phyloP scores from a whole-genome alignment of 1,140 invertebrate species.

The Plutomurus gul region DNA sequence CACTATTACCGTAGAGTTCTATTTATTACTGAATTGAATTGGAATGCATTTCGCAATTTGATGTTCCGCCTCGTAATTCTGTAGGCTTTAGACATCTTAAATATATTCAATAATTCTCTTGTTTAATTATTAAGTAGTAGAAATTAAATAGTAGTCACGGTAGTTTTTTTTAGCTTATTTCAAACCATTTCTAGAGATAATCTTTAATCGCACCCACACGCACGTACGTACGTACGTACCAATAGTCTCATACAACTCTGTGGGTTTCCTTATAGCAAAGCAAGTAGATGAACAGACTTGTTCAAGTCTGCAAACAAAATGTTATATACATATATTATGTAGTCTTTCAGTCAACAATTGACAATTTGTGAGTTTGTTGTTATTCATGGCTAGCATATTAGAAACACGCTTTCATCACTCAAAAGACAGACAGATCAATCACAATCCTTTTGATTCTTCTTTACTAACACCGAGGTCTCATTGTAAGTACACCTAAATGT shows the following conservation, averaged over 20 bases:
- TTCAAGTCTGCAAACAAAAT: too few species aligned
- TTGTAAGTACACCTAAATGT: neutral
- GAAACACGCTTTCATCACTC: conserved; percentile 28
- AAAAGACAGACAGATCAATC: conserved; percentile 14
- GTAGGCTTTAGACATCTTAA: conserved; percentile 9
- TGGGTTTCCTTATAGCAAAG: neutral
- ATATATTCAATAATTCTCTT: neutral
- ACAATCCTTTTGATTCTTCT: neutral
- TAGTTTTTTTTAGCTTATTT: neutral
- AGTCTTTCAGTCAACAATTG: too few species aligned
- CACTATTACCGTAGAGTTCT: conserved; percentile 9
- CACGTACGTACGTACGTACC: neutral
- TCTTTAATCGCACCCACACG: neutral
- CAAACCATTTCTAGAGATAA: neutral
- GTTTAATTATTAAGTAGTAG: neutral
- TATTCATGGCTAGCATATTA: conserved; percentile 18
- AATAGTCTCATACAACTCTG: neutral
- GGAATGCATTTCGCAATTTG: conserved; percentile 24
- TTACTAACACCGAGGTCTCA: neutral
- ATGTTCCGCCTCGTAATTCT: conserved; percentile 28
- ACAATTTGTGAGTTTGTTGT: conserved; percentile 6
- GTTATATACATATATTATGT: too few species aligned
- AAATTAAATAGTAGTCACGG: neutral
- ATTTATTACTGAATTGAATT: conserved; percentile 20
- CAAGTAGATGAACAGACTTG: neutral